phyloP scores from a whole-genome alignment of 1,140 invertebrate species.

The Chrysopa pallens region DNA sequence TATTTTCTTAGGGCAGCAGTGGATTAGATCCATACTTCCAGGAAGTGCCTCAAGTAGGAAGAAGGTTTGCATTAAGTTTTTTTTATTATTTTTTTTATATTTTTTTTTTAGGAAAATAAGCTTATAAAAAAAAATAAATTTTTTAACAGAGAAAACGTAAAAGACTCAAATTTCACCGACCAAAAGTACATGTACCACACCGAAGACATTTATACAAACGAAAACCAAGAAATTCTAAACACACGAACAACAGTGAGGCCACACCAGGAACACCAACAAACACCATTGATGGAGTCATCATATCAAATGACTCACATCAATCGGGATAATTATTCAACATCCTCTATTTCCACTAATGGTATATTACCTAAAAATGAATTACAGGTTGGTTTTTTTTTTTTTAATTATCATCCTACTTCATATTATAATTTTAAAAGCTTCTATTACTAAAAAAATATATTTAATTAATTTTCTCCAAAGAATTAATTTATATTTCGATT shows the following conservation, averaged over 20 bases:
- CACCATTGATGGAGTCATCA: slow-evolving; percentile 9
- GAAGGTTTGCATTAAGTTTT: slow-evolving; percentile 18
- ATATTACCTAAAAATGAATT: slow-evolving; percentile 24
- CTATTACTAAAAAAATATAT: background rate
- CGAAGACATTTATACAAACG: slow-evolving; percentile 42
- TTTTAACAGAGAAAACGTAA: slow-evolving; percentile 48
- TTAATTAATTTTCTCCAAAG: slow-evolving; percentile 3
- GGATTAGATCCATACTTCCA: slow-evolving; percentile 44
- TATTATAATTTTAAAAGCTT: background rate
- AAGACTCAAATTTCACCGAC: slow-evolving; percentile 57
- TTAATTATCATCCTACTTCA: background rate
- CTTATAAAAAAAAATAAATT: background rate
- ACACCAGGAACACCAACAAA: slow-evolving; percentile 1
- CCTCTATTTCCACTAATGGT: slow-evolving; percentile 14
- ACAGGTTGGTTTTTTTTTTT: slow-evolving; percentile 12
- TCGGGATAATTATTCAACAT: slow-evolving; percentile 9
- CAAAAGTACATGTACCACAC: slow-evolving; percentile 56
- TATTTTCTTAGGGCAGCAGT: slow-evolving; percentile 65
- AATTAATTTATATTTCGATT: slow-evolving; percentile 6
- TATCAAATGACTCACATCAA: slow-evolving; percentile 10
- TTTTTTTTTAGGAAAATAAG: slow-evolving; percentile 3
- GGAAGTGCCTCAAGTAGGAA: slow-evolving; percentile 42
- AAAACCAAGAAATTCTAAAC: slow-evolving; percentile 28
- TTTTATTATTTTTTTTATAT: slow-evolving; percentile 3
- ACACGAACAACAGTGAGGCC: slow-evolving; percentile 14